These are phyloP conservation scores for Drymodes brunneopygia DNA, from an alignment of 2,113 vertebrate genomes.

Conservation along the genomic window DNA sequence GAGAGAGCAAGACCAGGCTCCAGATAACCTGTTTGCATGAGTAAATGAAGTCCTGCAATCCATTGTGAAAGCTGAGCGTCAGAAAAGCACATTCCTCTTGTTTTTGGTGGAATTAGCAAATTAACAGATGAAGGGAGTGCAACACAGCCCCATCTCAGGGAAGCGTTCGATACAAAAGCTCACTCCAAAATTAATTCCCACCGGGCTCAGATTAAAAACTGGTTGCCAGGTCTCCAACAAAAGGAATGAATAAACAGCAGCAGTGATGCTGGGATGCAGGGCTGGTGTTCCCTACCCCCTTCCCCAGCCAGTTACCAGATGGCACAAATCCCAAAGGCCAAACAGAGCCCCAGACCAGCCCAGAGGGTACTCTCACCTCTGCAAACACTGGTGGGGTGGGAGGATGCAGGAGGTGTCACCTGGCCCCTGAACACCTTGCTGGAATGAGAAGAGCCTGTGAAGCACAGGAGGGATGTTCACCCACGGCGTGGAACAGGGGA, in stretches of 20 bases:
- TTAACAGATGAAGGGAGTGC: background rate
- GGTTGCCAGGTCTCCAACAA: slow-evolving; percentile 18
- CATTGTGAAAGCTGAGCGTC: background rate
- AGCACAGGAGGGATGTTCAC: background rate
- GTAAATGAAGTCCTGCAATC: background rate
- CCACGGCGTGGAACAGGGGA: background rate
- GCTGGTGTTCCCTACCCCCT: background rate
- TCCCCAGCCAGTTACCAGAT: background rate
- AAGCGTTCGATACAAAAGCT: background rate
- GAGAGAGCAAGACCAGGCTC: background rate
- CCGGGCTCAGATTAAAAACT: background rate
- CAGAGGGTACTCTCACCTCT: background rate
- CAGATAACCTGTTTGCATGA: background rate
- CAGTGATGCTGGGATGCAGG: background rate
- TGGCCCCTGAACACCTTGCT: background rate
- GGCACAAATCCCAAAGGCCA: background rate
- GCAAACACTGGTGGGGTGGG: no score
- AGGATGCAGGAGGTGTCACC: background rate
- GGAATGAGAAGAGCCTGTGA: background rate
- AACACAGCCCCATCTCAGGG: background rate
- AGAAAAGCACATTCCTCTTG: background rate
- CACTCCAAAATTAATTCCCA: slow-evolving; percentile 17
- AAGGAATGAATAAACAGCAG: slow-evolving; percentile 3
- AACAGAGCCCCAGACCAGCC: background rate
- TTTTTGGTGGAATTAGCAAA: slow-evolving; percentile 38